Evolutionary conservation across 2,113 vertebrate genomes (phyloP).

Genomic region (Seriola quinqueradiata): DNA sequence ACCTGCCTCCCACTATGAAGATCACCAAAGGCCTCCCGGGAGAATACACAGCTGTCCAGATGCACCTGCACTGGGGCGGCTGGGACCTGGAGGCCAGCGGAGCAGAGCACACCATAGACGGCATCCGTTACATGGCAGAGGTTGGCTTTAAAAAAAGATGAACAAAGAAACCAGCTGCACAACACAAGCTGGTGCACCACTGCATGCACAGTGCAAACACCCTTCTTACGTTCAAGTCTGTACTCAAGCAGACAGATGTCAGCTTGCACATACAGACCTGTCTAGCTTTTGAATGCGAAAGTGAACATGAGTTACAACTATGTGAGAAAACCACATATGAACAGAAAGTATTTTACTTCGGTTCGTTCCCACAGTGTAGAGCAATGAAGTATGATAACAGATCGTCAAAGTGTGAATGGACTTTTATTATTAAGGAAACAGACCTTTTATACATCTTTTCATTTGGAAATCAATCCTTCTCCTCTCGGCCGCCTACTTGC

Average conservation of each 20-base stretch:
- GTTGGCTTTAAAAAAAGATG: slow-evolving; percentile 73
- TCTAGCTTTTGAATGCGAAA: not conserved
- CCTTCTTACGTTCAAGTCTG: not conserved
- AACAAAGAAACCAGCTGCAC: not conserved
- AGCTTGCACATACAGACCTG: not conserved
- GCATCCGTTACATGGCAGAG: slow-evolving; percentile 90
- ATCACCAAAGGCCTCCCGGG: slow-evolving; percentile 83
- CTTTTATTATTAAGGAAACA: not conserved
- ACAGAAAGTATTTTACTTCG: not conserved
- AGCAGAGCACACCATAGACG: slow-evolving; percentile 92
- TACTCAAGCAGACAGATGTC: not conserved
- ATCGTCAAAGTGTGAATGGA: not conserved
- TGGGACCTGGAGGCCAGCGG: slow-evolving; percentile 88
- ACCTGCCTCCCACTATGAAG: slow-evolving; percentile 86
- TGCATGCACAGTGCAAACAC: not conserved
- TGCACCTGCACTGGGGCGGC: slow-evolving; percentile 96
- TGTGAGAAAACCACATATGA: not conserved
- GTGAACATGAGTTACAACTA: not conserved
- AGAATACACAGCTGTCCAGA: slow-evolving; percentile 87
- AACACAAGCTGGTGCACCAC: not conserved
- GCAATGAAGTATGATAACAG: not conserved
- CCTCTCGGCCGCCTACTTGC: not conserved
- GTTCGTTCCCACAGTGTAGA: not conserved
- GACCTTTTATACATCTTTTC: not conserved
- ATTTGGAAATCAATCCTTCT: not conserved